Base-by-base conservation (phyloP, 2,113 vertebrate genomes). In the Cavia porcellus region DNA sequence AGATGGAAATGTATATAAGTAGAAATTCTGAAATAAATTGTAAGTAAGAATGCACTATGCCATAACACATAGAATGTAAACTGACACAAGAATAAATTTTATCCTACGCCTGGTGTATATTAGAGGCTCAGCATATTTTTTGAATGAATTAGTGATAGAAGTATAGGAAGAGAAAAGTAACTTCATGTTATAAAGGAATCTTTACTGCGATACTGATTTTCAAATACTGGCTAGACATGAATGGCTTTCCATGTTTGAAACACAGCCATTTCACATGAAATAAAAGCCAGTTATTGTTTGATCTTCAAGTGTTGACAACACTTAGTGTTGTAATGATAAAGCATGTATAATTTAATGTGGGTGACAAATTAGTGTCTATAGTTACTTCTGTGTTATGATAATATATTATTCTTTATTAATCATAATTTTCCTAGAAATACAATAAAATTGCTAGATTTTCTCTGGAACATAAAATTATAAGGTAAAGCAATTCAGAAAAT, bases 121-220 rank as follows among this genome's bases (percentile, higher is more conserved):
- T 30, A 86, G 80, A 89, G 75, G 62, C 17, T 84, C 19, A 80
- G 8, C 38, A 81, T 50, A n/a, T 24, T 86, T 77, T 50, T 24
- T 95, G 45, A 96, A 52, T 88, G 62, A 75, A n/a, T 77, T 19
- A 45, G 94, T 30, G 50, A 75, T 89, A 91, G 57, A 93, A 85
- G 88, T 91, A n/a, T 1, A 84, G 30, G 10, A 25, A 80, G 70
- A 88, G 59, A 70, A 95, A 91, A 85, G 74, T 38, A 82, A 30
- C 28, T 5, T 35, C 30, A 42, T 94, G 42, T 57, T 86, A 59
- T 80, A 62, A 89, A 92, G 68, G 10, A 1, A 55, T 61, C 35
- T 3, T 70, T 45, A 82, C 19, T 70, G 5, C 28, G 32, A 61
- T 80, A 47, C 66, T 55, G 7, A 20, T 70, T 97, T 80, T 25